Conservation (phyloP, 2,797 vertebrate genomes). For the Acipenser ruthenus region DNA sequence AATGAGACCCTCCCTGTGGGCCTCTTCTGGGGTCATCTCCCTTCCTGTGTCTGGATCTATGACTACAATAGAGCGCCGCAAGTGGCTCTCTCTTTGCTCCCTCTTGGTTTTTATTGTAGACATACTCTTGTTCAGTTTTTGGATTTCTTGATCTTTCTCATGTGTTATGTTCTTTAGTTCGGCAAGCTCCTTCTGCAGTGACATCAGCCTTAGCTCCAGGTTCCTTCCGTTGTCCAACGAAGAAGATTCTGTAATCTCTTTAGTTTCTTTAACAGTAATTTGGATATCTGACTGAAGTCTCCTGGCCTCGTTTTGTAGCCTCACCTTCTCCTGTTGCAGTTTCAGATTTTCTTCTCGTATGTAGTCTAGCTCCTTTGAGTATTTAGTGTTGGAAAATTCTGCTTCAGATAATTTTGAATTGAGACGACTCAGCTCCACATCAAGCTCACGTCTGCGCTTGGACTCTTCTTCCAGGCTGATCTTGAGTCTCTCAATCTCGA, state of each 20-base stretch:
- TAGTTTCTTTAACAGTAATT: slow-evolving; percentile 79
- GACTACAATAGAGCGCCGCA: slow-evolving; percentile 87
- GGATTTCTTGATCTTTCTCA: slow-evolving; percentile 83
- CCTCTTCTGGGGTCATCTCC: slow-evolving; percentile 91
- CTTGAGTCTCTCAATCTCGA: slow-evolving; percentile 80
- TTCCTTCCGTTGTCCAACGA: slow-evolving; percentile 61
- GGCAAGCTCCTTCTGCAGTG: slow-evolving; percentile 75
- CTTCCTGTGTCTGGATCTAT: slow-evolving; percentile 90
- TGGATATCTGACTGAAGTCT: slow-evolving; percentile 85
- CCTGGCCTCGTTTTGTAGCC: slow-evolving; percentile 78
- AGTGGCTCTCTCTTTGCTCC: slow-evolving; percentile 90
- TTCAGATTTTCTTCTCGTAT: slow-evolving; percentile 82
- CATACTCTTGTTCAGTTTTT: slow-evolving; percentile 78
- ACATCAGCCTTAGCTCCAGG: slow-evolving; percentile 74
- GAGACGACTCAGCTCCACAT: slow-evolving; percentile 63
- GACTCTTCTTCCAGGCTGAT: slow-evolving; percentile 81
- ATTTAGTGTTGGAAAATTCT: slow-evolving; percentile 88
- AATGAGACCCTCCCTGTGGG: slow-evolving; percentile 82
- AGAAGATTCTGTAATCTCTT: slow-evolving; percentile 62
- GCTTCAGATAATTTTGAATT: slow-evolving; percentile 73
- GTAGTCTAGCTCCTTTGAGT: slow-evolving; percentile 81
- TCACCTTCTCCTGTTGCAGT: slow-evolving; percentile 83
- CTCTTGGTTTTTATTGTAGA: slow-evolving; percentile 73
- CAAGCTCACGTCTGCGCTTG: slow-evolving; percentile 68
- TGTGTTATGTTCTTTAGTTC: slow-evolving; percentile 71